phyloP scores from a whole-genome alignment of 1,140 invertebrate species.

The Meloidogyne floridensis region DNA sequence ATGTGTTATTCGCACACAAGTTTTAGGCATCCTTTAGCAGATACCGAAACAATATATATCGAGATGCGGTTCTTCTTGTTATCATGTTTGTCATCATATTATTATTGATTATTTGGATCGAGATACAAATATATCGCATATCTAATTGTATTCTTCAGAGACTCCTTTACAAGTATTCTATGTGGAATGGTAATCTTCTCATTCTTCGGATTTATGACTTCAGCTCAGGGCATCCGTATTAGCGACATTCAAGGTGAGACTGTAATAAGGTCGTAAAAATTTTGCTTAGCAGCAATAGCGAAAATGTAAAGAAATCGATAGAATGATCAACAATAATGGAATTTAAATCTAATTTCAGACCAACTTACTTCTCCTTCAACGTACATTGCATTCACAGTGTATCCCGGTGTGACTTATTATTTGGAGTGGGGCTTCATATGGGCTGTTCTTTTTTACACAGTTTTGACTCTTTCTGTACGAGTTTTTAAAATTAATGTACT shows the following conservation, averaged over 20 bases:
- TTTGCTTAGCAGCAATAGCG: too few relatives aligned
- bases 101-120: neutral
- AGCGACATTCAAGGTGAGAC: constrained; percentile 56
- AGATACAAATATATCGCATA: neutral
- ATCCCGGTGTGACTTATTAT: constrained; percentile 59
- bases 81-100: constrained; percentile 19
- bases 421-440: constrained; percentile 60
- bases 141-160: constrained; percentile 31
- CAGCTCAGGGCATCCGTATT: constrained; percentile 49
- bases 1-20: neutral
- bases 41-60: constrained; percentile 62
- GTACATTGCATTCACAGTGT: constrained; percentile 60
- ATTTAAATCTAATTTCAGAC: constrained; percentile 36
- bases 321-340: too few relatives aligned
- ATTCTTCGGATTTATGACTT: constrained; percentile 60
- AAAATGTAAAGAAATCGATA: too few relatives aligned
- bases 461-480: constrained; percentile 56
- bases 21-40: constrained; percentile 53
- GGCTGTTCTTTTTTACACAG: constrained; percentile 60
- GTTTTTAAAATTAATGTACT: neutral
- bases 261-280: too few relatives aligned
- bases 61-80: constrained; percentile 54
- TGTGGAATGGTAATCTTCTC: constrained; percentile 64
- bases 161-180: constrained; percentile 59
- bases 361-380: constrained; percentile 49